Base-by-base conservation (phyloP, 2,888 invertebrate species). In the Zygothrica quintamaculata region DNA sequence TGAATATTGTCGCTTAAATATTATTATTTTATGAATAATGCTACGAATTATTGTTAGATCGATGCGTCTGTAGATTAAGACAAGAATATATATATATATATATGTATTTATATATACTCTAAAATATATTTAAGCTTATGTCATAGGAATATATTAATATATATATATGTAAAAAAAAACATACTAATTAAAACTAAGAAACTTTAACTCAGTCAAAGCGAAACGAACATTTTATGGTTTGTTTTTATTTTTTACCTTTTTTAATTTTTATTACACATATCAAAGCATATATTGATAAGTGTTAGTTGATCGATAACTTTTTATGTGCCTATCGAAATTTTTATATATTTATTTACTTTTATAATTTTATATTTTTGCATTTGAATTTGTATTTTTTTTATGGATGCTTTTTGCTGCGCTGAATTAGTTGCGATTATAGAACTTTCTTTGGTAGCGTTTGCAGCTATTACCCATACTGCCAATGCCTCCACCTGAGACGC, bases 381-480 rank as follows among this genome's bases (percentile, higher is more conserved):
- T n/a, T n/a, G n/a, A n/a, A n/a, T n/a, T 13, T 40, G 39, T 39
- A 33, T 52, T 12, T 34, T 31, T 43, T 12, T 12, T 3, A 13
- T 29, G 31, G 13, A 8, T 16, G 18, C 12, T 12, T n/a, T n/a
- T n/a, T n/a, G n/a, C n/a, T n/a, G n/a, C n/a, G n/a, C n/a, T n/a
- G n/a, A 8, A 13, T 80, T 68, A 87, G 67, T 87, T 87, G 76
- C 81, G 88, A 65, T 84, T 87, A 76, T 89, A 90, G 80, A 90
- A 90, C 80, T 90, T 90, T 88, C 90, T 89, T 89, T 90, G 90
- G 88, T 90, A 90, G 84, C 90, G 89, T 77, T 89, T 90, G 78
- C 88, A 88, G 84, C 73, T 74, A 70, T 70, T 77, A 57, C 87
- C 71, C 57, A 87, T 84, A 80, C 80, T 80, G 77, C 80, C 80